Evolutionary conservation across 1,140 invertebrate species (phyloP).

Genomic region (Periplaneta americana): DNA sequence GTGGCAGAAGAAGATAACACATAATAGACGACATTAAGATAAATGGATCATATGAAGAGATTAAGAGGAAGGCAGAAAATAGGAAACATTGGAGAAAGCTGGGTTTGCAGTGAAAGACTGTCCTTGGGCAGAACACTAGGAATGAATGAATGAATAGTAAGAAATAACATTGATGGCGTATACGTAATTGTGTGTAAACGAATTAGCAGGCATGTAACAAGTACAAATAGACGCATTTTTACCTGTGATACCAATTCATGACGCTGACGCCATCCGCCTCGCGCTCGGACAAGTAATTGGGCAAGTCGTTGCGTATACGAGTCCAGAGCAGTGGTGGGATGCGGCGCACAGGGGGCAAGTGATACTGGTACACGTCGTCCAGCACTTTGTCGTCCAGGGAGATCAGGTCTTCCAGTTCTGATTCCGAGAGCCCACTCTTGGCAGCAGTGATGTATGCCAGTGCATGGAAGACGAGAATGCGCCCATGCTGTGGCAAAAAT

Average conservation of each 20-base stretch:
- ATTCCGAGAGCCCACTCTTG: constrained; percentile 87
- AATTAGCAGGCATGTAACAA: too few species aligned
- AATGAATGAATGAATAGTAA: too few species aligned
- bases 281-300: constrained; percentile 91
- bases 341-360: constrained; percentile 88
- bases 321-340: constrained; percentile 96
- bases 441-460: constrained; percentile 92
- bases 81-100: too few species aligned
- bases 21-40: too few species aligned
- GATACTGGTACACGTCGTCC: constrained; percentile 98
- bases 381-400: constrained; percentile 90
- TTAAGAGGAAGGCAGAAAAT: too few species aligned
- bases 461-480: constrained; percentile 88
- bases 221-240: too few species aligned
- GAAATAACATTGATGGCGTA: too few species aligned
- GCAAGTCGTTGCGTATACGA: constrained; percentile 87
- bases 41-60: too few species aligned
- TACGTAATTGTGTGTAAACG: too few species aligned
- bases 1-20: too few species aligned
- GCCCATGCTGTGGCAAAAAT: constrained; percentile 61
- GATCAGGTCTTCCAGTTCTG: constrained; percentile 90
- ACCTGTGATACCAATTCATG: constrained; percentile 93
- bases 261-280: constrained; percentile 97
- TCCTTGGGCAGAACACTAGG: too few species aligned
- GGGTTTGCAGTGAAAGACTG: too few species aligned